Conservation (phyloP, 1,140 invertebrate species). For the Camponotus vicinus region DNA sequence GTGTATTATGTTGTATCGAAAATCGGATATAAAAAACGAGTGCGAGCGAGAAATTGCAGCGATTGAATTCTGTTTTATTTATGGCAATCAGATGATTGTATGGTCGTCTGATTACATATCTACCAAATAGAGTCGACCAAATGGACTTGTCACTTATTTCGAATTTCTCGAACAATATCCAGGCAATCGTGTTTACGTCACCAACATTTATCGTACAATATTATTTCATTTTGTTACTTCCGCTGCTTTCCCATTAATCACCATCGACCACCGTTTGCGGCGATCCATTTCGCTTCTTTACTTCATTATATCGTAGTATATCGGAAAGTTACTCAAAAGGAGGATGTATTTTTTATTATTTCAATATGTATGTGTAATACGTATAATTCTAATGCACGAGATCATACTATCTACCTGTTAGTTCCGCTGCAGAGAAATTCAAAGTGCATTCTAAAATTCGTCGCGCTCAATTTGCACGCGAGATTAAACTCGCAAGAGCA, state of each 20-base stretch:
- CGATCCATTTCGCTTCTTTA: neutral
- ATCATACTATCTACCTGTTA: neutral
- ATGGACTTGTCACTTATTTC: conserved; percentile 25
- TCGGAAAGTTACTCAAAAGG: neutral
- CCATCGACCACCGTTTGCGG: neutral
- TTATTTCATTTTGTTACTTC: conserved; percentile 52
- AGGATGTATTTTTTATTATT: neutral
- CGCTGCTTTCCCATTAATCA: conserved; percentile 35
- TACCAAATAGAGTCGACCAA: neutral
- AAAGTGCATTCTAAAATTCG: conserved; percentile 13
- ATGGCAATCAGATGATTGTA: neutral
- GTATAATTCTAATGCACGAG: neutral
- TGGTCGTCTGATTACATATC: neutral
- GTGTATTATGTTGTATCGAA: neutral
- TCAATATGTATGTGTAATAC: no score
- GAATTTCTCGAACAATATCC: neutral
- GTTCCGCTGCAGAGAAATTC: neutral
- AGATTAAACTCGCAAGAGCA: conserved; percentile 21
- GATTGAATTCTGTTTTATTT: conserved; percentile 31
- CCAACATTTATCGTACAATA: conserved; percentile 10
- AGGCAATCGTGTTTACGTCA: conserved; percentile 21
- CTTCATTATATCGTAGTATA: neutral
- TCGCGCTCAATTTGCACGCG: conserved; percentile 23
- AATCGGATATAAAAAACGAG: conserved; percentile 10
- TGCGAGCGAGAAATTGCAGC: neutral